phyloP scores from a whole-genome alignment of 2,113 vertebrate species.

The Muscicapa adusta region DNA sequence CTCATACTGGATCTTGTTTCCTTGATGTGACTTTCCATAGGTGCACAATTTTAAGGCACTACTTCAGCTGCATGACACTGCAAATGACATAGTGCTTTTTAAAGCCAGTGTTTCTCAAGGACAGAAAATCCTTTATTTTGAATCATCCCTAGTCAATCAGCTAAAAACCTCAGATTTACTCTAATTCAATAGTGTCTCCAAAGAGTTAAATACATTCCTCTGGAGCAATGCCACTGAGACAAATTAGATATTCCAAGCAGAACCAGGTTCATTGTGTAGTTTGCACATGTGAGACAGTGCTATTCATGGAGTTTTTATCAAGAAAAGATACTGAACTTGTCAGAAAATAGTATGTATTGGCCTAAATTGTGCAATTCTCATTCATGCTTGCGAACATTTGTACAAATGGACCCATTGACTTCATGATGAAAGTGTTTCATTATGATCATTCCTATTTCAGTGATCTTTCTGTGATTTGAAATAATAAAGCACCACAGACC shows the following conservation, averaged over 20 bases:
- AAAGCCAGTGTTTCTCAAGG: neutral
- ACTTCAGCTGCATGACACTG: neutral
- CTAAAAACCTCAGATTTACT: neutral
- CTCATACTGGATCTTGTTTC: neutral
- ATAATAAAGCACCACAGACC: slow-evolving; percentile 38
- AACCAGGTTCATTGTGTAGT: slow-evolving; percentile 31
- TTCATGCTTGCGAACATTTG: slow-evolving; percentile 44
- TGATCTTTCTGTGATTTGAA: slow-evolving; percentile 41
- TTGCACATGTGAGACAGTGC: slow-evolving; percentile 8
- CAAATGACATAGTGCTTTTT: neutral
- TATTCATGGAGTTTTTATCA: slow-evolving; percentile 38
- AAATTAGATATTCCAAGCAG: slow-evolving; percentile 45
- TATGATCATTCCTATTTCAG: slow-evolving; percentile 33
- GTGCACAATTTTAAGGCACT: neutral
- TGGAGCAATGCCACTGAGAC: neutral
- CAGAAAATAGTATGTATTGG: slow-evolving; percentile 22
- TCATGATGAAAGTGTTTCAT: slow-evolving; percentile 32
- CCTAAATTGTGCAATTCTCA: slow-evolving; percentile 3
- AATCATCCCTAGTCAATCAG: neutral
- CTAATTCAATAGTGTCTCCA: neutral
- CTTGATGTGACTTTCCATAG: neutral
- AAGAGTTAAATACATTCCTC: slow-evolving; percentile 34
- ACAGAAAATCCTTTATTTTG: slow-evolving; percentile 10
- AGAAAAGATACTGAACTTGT: slow-evolving; percentile 8
- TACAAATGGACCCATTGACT: slow-evolving; percentile 44